Conservation (phyloP, 2,888 invertebrate genomes). For the Phyllotreta striolata region DNA sequence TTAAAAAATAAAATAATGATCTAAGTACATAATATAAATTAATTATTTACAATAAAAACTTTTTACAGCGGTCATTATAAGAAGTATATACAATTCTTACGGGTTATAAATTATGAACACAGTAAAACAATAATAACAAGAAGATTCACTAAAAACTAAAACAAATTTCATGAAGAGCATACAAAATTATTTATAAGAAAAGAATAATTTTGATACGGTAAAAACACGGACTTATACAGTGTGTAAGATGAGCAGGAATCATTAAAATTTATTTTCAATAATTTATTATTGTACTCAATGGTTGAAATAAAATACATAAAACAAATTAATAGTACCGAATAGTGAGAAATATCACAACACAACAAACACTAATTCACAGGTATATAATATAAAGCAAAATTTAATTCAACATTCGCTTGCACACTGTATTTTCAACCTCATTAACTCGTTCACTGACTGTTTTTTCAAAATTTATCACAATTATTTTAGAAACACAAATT, state of each 20-base stretch:
- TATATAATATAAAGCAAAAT: no score
- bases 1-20: conserved; percentile 51
- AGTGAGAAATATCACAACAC: no score
- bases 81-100: conserved; percentile 45
- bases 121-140: conserved; percentile 38
- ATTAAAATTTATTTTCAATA: background rate
- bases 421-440: conserved; percentile 26
- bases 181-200: conserved; percentile 31
- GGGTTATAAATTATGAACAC: conserved; percentile 41
- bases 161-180: conserved; percentile 29
- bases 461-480: conserved; percentile 21
- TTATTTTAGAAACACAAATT: conserved; percentile 10
- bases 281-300: no score
- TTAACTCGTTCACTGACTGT: conserved; percentile 24
- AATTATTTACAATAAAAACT: conserved; percentile 54
- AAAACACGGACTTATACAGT: conserved; percentile 6
- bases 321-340: no score
- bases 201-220: conserved; percentile 1
- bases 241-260: conserved; percentile 5
- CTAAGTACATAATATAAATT: conserved; percentile 55
- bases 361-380: no score
- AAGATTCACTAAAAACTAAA: conserved; percentile 29
- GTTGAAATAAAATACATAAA: no score
- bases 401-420: conserved; percentile 9
- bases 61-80: conserved; percentile 52